Evolutionary conservation across 2,797 vertebrate species (phyloP).

Genomic region (Dromococcyx pavoninus): DNA sequence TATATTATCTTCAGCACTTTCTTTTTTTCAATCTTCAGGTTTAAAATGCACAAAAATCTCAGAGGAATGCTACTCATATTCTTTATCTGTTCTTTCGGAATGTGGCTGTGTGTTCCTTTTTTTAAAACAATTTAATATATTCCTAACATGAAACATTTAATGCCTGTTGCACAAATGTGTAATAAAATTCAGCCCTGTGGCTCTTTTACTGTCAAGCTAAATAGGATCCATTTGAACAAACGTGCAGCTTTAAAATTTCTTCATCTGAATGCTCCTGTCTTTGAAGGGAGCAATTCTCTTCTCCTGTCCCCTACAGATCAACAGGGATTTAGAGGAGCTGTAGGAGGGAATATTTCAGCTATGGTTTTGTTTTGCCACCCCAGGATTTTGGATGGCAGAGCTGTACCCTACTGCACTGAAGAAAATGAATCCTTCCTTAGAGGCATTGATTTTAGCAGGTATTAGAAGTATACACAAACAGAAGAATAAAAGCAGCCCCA

Average conservation of each 20-base stretch:
- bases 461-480: background rate
- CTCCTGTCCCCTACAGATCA: background rate
- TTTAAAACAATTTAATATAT: slow-evolving; percentile 44
- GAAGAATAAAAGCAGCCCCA: background rate
- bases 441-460: background rate
- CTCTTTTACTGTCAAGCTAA: slow-evolving; percentile 55
- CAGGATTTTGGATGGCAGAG: background rate
- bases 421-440: background rate
- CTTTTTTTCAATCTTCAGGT: background rate
- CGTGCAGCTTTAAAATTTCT: slow-evolving; percentile 22
- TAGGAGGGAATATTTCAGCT: background rate
- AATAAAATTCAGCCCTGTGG: slow-evolving; percentile 60
- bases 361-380: background rate
- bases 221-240: slow-evolving; percentile 50
- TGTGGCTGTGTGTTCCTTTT: background rate
- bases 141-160: slow-evolving; percentile 60
- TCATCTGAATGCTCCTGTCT: slow-evolving; percentile 3
- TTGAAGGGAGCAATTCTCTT: slow-evolving; percentile 15
- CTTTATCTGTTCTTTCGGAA: background rate
- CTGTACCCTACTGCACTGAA: background rate
- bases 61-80: background rate
- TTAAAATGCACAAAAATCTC: slow-evolving; percentile 3
- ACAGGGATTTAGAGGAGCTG: background rate
- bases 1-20: background rate
- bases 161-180: slow-evolving; percentile 56